phyloP scores from a whole-genome alignment of 2,797 vertebrate species.

The Crossoptilon crossoptilon region DNA sequence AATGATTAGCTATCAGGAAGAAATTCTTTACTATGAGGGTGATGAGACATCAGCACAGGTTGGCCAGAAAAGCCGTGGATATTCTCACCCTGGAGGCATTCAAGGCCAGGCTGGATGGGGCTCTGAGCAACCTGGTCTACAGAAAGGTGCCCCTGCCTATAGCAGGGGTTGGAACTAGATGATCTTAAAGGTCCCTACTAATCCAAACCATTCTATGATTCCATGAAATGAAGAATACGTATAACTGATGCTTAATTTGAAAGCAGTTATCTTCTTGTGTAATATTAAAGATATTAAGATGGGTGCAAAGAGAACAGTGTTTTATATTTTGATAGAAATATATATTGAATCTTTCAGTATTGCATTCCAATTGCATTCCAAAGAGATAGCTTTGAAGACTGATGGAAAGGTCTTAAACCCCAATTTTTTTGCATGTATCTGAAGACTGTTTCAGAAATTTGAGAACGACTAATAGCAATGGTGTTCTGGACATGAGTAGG shows the following conservation, averaged over 20 bases:
- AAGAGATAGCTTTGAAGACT: background rate
- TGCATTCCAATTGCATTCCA: background rate
- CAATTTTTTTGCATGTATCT: background rate
- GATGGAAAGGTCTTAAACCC: background rate
- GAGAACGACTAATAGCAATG: background rate
- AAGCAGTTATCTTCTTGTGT: background rate
- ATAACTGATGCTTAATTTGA: background rate
- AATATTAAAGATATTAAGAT: background rate
- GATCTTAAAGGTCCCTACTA: no score
- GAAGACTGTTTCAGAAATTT: background rate
- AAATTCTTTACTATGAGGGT: no score
- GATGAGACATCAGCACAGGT: no score
- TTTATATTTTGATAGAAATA: background rate
- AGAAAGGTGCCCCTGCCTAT: no score
- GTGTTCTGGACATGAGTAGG: background rate
- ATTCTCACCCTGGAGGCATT: no score
- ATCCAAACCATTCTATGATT: no score
- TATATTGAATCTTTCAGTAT: background rate
- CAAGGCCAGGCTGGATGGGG: no score
- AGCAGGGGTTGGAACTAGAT: no score
- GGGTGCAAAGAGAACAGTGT: background rate
- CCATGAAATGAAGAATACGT: background rate
- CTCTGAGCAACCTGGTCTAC: no score
- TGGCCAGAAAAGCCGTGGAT: no score
- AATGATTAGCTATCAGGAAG: no score